Base-by-base conservation (phyloP, 2,888 invertebrate species). In the Noctua fimbriata region DNA sequence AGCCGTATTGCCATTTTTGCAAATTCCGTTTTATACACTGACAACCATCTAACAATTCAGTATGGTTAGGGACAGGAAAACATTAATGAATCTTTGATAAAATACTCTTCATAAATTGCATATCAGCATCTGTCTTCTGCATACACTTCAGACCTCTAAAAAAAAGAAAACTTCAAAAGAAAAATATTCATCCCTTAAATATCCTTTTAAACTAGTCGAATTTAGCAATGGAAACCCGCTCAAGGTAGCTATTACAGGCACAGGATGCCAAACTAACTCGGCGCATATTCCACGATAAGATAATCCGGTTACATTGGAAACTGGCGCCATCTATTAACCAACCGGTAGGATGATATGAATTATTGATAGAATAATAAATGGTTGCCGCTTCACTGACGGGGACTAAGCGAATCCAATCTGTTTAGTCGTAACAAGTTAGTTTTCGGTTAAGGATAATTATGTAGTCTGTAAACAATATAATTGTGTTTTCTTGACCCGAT, bases 251-350 rank as follows among this genome's bases (percentile, higher is more conserved):
- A 88, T 91, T 92, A 92, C 90, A 91, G 83, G 90, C 87, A 82
- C 91, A 90, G 90, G 84, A 90, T 90, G 88, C 88, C 86, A 75
- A 86, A 89, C 87, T 90, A 89, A 89, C 89, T 87, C 86, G 81
- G 84, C 82, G 88, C 85, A 88, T 89, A 89, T 87, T 91, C 87
- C 87, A 82, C 90, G 91, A 91, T 93, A 91, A 93, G 93, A 93
- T 94, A 93, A 94, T 93, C 92, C 88, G 74, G 75, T 88, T 87
- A 92, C 93, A 94, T 94, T 93, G 93, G 91, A 91, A 85, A 89
- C 87, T 89, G 85, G 88, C 88, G 87, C 82, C 89, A 89, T 90
- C 91, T 90, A 92, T 92, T 92, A 92, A 89, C 87, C 82, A 2
- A 18, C 76, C 32, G 44, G 52, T 21, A 73, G 65, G 55, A 65